Percentiles rank a stretch among this genome's conserved stretches.
Evolutionary conservation across 2,113 vertebrate species (phyloP).

Genomic region (Erpornis zantholeuca): DNA sequence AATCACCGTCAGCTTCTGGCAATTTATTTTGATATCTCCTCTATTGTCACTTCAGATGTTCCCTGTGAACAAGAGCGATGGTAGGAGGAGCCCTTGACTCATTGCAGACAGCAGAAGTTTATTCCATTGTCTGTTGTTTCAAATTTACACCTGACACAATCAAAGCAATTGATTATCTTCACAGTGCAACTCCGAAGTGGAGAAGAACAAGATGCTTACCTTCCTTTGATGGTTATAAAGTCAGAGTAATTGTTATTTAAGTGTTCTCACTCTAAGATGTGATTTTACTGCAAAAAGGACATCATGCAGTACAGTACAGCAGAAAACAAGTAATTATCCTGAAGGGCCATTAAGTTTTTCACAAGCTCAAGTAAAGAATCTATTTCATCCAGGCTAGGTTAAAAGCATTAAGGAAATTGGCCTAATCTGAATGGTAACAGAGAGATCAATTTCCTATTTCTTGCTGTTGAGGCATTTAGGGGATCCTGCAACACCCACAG

Average conservation of each 20-base stretch:
- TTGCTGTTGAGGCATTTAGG: rapidly evolving
- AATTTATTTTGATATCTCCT: not conserved
- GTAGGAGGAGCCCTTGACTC: not conserved
- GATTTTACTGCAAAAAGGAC: not conserved
- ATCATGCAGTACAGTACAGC: not conserved
- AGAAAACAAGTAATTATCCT: not conserved
- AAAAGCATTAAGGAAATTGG: not conserved
- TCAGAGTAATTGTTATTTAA: not conserved
- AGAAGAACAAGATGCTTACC: not conserved
- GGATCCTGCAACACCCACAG: not conserved
- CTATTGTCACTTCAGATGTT: not conserved
- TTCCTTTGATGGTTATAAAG: not conserved
- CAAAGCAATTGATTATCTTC: not conserved
- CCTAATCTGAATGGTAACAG: not conserved
- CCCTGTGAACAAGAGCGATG: not conserved
- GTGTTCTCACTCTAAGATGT: not conserved
- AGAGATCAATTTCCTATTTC: not conserved
- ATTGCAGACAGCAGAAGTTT: not conserved
- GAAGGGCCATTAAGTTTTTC: not conserved
- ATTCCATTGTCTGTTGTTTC: not conserved
- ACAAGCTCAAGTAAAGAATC: not conserved
- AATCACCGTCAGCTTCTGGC: not conserved
- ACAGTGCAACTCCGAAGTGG: not conserved
- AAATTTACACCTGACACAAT: not conserved
- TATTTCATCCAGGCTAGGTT: not conserved